phyloP scores from a whole-genome alignment of 2,888 invertebrate genomes.

The Andrena dorsata region DNA sequence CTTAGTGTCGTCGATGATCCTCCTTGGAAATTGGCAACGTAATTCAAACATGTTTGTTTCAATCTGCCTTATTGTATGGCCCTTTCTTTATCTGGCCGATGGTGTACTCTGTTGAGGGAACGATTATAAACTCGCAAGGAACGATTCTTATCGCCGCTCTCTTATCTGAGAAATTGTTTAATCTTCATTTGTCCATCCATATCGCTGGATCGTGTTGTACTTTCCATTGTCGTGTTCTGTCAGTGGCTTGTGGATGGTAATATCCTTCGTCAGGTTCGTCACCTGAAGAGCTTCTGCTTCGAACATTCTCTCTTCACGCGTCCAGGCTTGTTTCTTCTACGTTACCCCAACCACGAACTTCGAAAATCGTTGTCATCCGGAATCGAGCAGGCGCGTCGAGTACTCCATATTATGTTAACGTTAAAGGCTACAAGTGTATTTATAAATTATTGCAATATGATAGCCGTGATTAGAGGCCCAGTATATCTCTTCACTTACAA shows the following conservation, averaged over 20 bases:
- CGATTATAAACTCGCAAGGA: background rate
- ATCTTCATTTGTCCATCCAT: background rate
- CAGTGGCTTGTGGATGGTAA: background rate
- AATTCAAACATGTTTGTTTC: conserved; percentile 11
- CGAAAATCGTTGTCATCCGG: no score
- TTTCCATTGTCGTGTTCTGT: background rate
- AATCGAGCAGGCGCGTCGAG: background rate
- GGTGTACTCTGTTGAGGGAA: background rate
- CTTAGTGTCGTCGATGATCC: background rate
- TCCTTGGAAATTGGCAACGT: background rate
- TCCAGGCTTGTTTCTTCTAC: background rate
- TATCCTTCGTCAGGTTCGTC: background rate
- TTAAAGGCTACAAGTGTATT: conserved; percentile 39
- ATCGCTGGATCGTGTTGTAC: background rate
- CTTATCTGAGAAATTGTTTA: background rate
- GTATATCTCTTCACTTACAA: conserved; percentile 63
- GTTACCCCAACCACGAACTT: background rate
- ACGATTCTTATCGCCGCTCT: background rate
- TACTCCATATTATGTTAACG: background rate
- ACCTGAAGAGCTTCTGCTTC: background rate
- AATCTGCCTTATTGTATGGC: background rate
- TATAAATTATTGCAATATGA: conserved; percentile 35
- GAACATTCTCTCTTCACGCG: background rate
- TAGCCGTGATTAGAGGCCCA: conserved; percentile 16
- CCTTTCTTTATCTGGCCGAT: background rate